Evolutionary conservation across 1,140 invertebrate species (phyloP), one percentile per base, ranked within the genome.

Genomic region (Anoplolepis gracilipes): DNA sequence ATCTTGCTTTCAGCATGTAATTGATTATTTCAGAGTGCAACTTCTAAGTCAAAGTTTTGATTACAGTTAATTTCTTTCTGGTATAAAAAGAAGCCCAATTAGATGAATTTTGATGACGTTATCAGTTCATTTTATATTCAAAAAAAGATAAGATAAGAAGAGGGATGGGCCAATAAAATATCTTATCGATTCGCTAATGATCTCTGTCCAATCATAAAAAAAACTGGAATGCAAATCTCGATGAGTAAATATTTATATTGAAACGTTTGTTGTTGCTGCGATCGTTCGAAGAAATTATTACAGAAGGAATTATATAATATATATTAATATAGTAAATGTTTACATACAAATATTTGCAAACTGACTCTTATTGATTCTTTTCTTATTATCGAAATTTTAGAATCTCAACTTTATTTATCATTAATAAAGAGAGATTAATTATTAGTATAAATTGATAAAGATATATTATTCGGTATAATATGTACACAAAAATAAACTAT

Each of bases 161-260:
- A 55, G 39, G 6, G 10, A 73, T 19, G 4, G 16, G 1, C 16
- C 46, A 19, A 59, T 53, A 59, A 7, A 57, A 59, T 53, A 30
- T 59, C 22, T 53, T 73, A 57, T 25, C 30, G 53, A 13, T 55
- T 5, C 11, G 49, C 70, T 57, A 73, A 57, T 33, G 30, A 57
- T 22, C n/a, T 57, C n/a, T 57, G 53, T 73, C 36, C 70, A 11
- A 36, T 57, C n/a, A 73, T 73, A 57, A 57, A 73, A 73, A 59
- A 13, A 30, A 19, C 5, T 11, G 55, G 49, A 30, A 55, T 11
- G 30, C 49, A 55, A 19, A 70, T 53, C 25, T 30, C 4, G 46
- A 55, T 72, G 2, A 5, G 49, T 22, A 72, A 72, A 72, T 55
- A 57, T 72, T 72, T 72, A 25, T 33, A 2, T 73, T 73, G 53